These are phyloP conservation scores for Drosophila ezoana DNA, from an alignment of 2,888 invertebrate species.

Conservation along the genomic window DNA sequence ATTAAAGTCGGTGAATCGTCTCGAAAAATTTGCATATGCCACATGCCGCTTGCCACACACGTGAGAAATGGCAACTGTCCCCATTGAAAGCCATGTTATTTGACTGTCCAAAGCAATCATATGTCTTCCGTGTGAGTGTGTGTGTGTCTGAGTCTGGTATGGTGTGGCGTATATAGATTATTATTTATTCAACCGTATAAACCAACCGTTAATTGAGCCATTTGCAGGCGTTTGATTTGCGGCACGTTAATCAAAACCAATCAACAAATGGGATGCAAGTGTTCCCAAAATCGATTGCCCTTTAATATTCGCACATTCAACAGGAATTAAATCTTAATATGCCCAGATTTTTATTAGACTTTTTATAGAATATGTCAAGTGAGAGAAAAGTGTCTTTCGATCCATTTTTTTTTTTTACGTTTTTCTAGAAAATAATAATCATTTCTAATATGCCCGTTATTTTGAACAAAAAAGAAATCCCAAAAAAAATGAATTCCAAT, in stretches of 20 bases:
- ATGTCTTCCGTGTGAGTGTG: slow-evolving; percentile 18
- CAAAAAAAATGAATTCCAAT: too few species aligned
- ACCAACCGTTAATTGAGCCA: slow-evolving; percentile 37
- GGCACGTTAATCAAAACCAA: slow-evolving; percentile 17
- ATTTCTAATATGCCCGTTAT: too few species aligned
- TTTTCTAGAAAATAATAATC: too few species aligned
- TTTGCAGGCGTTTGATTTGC: slow-evolving; percentile 29
- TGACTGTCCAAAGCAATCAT: slow-evolving; percentile 64
- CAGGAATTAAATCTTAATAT: background rate
- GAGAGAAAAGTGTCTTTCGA: too few species aligned
- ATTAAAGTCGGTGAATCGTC: slow-evolving; percentile 60
- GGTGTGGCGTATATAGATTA: slow-evolving; percentile 5
- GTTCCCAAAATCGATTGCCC: background rate
- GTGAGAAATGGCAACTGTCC: slow-evolving; percentile 72
- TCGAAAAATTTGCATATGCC: slow-evolving; percentile 69
- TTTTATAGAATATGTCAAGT: too few species aligned
- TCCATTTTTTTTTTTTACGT: too few species aligned
- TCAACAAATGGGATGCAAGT: background rate
- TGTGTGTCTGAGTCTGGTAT: slow-evolving; percentile 6
- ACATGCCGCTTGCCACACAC: slow-evolving; percentile 25
- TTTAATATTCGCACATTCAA: background rate
- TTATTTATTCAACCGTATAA: slow-evolving; percentile 35
- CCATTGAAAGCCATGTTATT: slow-evolving; percentile 63
- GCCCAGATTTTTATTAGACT: too few species aligned
- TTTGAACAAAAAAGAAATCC: too few species aligned